Conservation (phyloP, 2,888 invertebrate species). For the Hecatera dysodea region DNA sequence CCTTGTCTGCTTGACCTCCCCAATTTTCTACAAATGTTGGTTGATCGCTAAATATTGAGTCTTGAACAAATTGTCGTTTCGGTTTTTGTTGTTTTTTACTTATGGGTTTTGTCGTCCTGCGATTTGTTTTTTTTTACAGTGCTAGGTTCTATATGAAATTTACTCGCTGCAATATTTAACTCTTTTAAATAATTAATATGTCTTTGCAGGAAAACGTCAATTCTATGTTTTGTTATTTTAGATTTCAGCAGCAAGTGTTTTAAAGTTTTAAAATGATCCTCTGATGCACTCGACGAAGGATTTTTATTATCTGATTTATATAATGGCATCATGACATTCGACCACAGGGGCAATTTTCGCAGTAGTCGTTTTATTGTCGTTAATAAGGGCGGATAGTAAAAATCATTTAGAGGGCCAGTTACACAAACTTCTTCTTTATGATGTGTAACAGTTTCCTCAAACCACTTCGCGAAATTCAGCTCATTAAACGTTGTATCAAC, state of each 20-base stretch:
- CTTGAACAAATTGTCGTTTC: conserved; percentile 43
- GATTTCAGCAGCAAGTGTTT: conserved; percentile 43
- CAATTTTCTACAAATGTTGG: conserved; percentile 48
- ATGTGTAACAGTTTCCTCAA: conserved; percentile 41
- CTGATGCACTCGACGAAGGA: conserved; percentile 46
- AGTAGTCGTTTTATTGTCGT: conserved; percentile 43
- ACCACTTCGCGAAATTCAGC: conserved; percentile 42
- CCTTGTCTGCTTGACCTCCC: conserved; percentile 46
- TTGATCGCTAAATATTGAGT: conserved; percentile 44
- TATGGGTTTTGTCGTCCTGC: conserved; percentile 40
- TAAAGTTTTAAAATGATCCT: conserved; percentile 45
- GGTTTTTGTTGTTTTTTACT: conserved; percentile 41
- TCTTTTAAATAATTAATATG: conserved; percentile 46
- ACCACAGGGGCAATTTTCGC: conserved; percentile 46
- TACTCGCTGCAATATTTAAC: conserved; percentile 42
- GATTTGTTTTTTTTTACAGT: conserved; percentile 43
- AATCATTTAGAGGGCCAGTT: conserved; percentile 43
- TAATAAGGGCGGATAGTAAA: conserved; percentile 41
- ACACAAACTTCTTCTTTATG: conserved; percentile 36
- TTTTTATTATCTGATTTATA: conserved; percentile 43
- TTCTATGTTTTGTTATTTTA: conserved; percentile 43
- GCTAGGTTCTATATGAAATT: conserved; percentile 40
- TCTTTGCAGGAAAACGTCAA: conserved; percentile 43
- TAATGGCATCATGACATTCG: conserved; percentile 41
- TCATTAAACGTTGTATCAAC: conserved; percentile 44